These are phyloP conservation scores for Trachemys scripta DNA, from an alignment of 2,113 vertebrate genomes.

Conservation along the genomic window DNA sequence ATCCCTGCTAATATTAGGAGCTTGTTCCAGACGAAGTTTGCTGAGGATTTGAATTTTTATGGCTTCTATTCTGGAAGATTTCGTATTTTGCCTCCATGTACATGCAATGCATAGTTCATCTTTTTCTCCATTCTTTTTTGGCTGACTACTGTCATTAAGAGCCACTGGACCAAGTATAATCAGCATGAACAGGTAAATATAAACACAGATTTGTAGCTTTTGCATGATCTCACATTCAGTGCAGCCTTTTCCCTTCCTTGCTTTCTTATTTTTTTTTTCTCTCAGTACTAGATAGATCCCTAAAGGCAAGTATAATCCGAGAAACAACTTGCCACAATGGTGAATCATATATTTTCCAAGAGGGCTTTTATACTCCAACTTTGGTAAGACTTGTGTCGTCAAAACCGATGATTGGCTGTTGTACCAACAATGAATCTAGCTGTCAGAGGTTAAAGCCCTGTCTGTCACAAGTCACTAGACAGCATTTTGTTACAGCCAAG, in stretches of 20 bases:
- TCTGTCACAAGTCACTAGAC: conserved; percentile 85
- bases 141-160: conserved; percentile 86
- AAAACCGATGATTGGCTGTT: conserved; percentile 94
- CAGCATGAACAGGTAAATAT: conserved; percentile 88
- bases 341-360: conserved; percentile 92
- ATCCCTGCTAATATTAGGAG: conserved; percentile 98
- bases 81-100: conserved; percentile 94
- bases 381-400: conserved; percentile 94
- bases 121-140: conserved; percentile 84
- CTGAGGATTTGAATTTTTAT: conserved; percentile 99
- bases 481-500: conserved; percentile 83
- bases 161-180: conserved; percentile 85
- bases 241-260: conserved; percentile 58
- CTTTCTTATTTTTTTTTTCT: conserved; percentile 20
- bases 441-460: conserved; percentile 90
- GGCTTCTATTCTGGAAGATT: conserved; percentile 93
- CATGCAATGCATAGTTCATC: conserved; percentile 92
- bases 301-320: conserved; percentile 77
- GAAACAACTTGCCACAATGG: conserved; percentile 88
- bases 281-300: conserved; percentile 72
- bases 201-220: conserved; percentile 80
- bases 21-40: conserved; percentile 96
- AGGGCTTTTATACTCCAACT: conserved; percentile 96
- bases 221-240: conserved; percentile 86
- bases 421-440: conserved; percentile 94